phyloP scores from a whole-genome alignment of 53 echinoderm and acorn worm genomes.

The Luidia sarsii region DNA sequence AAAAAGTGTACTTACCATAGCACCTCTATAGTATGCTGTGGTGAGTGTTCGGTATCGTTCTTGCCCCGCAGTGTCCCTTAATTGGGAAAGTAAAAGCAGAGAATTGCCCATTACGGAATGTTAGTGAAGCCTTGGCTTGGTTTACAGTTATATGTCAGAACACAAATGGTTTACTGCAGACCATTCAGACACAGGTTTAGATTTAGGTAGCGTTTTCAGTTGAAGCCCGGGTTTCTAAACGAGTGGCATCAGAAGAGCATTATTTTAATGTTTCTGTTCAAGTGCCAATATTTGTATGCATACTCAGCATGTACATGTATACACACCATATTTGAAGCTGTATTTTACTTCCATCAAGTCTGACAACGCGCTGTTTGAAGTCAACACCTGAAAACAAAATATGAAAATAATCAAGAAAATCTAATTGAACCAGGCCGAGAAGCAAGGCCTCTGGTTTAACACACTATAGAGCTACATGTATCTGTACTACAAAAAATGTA shows the following conservation, averaged over 20 bases:
- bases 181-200: not conserved
- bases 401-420: not conserved
- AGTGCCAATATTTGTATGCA: no score
- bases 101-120: no score
- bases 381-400: conserved; percentile 63
- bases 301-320: no score
- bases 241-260: no score
- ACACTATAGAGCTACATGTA: no score
- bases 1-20: no score
- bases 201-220: not conserved
- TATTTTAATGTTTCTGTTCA: no score
- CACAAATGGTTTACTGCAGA: not conserved
- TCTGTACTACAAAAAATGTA: no score
- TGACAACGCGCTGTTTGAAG: conserved; percentile 60
- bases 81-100: not conserved
- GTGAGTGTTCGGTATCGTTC: conserved; percentile 84
- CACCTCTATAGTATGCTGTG: conserved; percentile 82
- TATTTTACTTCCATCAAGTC: conserved; percentile 64
- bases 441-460: no score
- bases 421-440: no score
- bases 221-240: not conserved
- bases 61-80: conserved; percentile 89
- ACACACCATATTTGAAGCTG: conserved; percentile 67
- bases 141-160: no score
- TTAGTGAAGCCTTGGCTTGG: no score